Evolutionary conservation across 2,113 vertebrate species (phyloP), one percentile per base, ranked within the genome.

Genomic region (Pseudorasbora parva): DNA sequence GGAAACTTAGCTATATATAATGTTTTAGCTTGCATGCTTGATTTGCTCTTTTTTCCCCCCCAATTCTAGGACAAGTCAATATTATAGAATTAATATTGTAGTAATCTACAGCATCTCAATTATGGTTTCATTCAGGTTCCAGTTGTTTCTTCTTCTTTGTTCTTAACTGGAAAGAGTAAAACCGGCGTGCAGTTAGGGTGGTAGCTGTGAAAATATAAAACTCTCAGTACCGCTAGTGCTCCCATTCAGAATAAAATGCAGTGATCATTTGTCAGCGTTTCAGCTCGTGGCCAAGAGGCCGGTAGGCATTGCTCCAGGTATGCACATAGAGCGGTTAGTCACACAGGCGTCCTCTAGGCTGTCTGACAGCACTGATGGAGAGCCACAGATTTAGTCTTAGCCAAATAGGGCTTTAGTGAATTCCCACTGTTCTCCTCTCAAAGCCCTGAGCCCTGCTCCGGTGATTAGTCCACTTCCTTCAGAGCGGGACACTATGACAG

Each of bases 391-490:
- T 84, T 64, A 78, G 43, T 68, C 27, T 43, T 66, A 54, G 57
- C 71, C 82, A 49, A 83, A 83, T 15, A 83, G 82, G 82, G 37
- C 82, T 75, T 83, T 75, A 56, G 73, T 78, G 82, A 77, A 56
- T 78, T 75, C 74, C 74, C 60, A 19, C 45, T 43, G 47, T 51
- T n/a, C 60, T 27, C 27, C 30, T 15, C 19, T n/a, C 5, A 17
- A 66, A 76, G 25, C 71, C 54, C 45, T 37, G 51, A 66, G 59
- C 60, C 33, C 59, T 69, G 82, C 33, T 41, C 72, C 19, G 41
- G 54, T 51, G 30, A 62, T 73, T 62, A 78, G 57, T 62, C 21
- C 57, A 79, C 25, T 79, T 47, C 43, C 5, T 45, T 64, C 41
- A 21, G 41, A 47, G 57, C n/a, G 14, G 27, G 27, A 76, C 45